Conservation (phyloP, 2,113 vertebrate species). For the Python bivittatus region DNA sequence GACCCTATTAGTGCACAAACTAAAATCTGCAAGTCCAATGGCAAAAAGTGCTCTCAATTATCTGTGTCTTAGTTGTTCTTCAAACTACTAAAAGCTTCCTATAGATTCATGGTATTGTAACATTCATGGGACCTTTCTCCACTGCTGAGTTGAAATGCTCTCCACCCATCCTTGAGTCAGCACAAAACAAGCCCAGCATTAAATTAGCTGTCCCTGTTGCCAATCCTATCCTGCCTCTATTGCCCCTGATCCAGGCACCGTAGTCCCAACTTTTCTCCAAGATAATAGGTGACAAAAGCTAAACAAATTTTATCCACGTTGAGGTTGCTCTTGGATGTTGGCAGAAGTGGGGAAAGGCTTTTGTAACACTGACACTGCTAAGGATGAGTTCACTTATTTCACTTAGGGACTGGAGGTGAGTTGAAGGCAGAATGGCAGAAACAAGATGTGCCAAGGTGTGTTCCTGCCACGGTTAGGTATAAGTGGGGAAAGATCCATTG, state of each 20-base stretch:
- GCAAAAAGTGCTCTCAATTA: slow-evolving; percentile 3
- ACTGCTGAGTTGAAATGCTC: neutral
- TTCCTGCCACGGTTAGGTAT: neutral
- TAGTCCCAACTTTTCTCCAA: neutral
- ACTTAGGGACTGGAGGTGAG: neutral
- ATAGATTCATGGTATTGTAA: neutral
- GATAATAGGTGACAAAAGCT: neutral
- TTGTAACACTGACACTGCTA: neutral
- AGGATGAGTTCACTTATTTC: neutral
- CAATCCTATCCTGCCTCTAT: neutral
- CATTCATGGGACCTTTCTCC: neutral
- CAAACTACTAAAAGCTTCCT: neutral
- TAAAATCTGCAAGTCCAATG: neutral
- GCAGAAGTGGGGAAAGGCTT: neutral
- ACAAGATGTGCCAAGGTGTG: neutral
- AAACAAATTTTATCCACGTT: neutral
- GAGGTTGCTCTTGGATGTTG: neutral
- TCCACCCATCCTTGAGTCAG: neutral
- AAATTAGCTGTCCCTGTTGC: neutral
- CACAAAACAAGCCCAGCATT: neutral
- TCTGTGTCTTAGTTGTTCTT: neutral
- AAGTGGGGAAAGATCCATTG: neutral
- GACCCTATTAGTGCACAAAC: neutral
- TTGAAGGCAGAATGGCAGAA: neutral
- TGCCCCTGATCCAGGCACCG: neutral